Evolutionary conservation across 2,888 invertebrate species (phyloP), one percentile per base, ranked within the genome.

Genomic region (Laothoe populi): DNA sequence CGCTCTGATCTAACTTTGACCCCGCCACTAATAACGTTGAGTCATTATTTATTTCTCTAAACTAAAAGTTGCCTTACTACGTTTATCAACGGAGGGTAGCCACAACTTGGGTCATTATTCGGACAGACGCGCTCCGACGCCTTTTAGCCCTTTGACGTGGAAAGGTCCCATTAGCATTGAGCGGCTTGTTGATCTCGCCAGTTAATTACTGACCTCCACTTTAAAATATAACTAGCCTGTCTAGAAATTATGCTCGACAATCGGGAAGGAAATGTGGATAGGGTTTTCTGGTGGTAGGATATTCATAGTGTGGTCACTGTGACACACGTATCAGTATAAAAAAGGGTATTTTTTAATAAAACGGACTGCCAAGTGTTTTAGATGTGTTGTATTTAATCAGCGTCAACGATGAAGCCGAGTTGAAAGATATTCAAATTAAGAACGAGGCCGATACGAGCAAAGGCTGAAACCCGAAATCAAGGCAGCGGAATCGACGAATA

Each of bases 61-160:
- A 58, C 13, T 58, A 24, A 40, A 64, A 64, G 46, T 62, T 59
- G 45, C 46, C 24, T 38, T 62, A 48, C 58, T 48, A 46, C 58
- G 35, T 24, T 42, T n/a, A 42, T 42, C 38, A 21, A 60, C 65
- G 69, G 65, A 62, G 60, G 77, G 77, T 78, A 79, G 81, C 82
- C 85, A 87, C 82, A 79, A 82, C 86, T 86, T 81, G 82, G 82
- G 75, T 88, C 87, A 89, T 91, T 90, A 91, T 90, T 87, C 88
- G 87, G 89, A 87, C 88, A 89, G 90, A 85, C 87, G 83, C 88
- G 90, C 87, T 88, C 84, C 78, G 78, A 88, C 90, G 89, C 90
- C 87, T 89, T 87, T 88, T 84, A 87, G 88, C 87, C 86, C 88
- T 91, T 91, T 92, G 90, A 91, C 90, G 89, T 88, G 81, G 86